Conservation (phyloP, 2,888 invertebrate genomes). For the Gerosis bhagava region DNA sequence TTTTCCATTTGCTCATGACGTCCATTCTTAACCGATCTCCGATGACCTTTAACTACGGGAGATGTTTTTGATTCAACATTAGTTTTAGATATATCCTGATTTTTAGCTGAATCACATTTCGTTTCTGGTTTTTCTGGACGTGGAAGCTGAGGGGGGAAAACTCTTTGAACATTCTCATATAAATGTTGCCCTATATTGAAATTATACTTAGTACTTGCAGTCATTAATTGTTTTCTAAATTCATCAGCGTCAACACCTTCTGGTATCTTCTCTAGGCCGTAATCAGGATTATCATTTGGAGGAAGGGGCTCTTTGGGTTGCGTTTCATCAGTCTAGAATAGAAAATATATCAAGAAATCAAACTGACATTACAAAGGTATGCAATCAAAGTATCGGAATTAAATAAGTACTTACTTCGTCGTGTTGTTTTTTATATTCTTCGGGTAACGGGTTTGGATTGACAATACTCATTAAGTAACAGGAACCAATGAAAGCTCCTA, state of each 20-base stretch:
- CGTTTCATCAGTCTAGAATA: no score
- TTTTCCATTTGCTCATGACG: slow-evolving; percentile 19
- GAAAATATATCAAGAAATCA: no score
- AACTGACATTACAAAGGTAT: no score
- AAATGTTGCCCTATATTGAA: background rate
- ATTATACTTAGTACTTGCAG: slow-evolving; percentile 1
- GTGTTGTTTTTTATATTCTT: background rate
- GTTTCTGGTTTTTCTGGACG: background rate
- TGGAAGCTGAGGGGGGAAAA: slow-evolving; percentile 17
- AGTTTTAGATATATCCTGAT: background rate
- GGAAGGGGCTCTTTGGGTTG: no score
- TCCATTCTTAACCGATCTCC: slow-evolving; percentile 41
- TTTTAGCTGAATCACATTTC: slow-evolving; percentile 7
- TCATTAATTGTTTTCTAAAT: slow-evolving; percentile 17
- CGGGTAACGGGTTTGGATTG: slow-evolving; percentile 40
- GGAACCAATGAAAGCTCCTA: slow-evolving; percentile 41
- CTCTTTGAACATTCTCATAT: slow-evolving; percentile 4
- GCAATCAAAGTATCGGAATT: no score
- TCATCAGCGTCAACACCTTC: slow-evolving; percentile 16
- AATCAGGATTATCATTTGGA: slow-evolving; percentile 30
- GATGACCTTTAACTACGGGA: slow-evolving; percentile 39
- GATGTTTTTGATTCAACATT: no score
- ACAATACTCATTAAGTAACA: slow-evolving; percentile 46
- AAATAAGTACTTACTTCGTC: no score
- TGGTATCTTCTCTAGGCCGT: slow-evolving; percentile 37